Base-by-base conservation (phyloP, 2,888 invertebrate genomes). In the Dicroscelio sp. region DNA sequence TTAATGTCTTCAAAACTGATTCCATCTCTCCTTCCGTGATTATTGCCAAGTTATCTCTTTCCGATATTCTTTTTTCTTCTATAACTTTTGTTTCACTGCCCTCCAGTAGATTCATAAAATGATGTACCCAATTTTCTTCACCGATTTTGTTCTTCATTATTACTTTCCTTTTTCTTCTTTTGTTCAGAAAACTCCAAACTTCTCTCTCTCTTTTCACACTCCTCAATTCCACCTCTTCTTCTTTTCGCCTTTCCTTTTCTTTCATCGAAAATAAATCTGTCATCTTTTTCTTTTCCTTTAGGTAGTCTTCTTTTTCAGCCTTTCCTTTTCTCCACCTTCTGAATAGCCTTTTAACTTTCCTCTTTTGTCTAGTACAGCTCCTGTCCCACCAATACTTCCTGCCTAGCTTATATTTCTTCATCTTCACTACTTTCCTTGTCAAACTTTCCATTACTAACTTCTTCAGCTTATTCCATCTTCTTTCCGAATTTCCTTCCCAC, bases 181-280 rank as follows among this genome's bases (percentile, higher is more conserved):
- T 67, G 67, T 67, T 67, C 2, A 67, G 23, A 30, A 35, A 67
- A 30, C n/a, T 67, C 67, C 35, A 67, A 2, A 67, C 38, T 5
- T 67, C 35, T 67, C 4, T 38, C n/a, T 67, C 67, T 1, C 23
- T 35, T 38, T 67, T 67, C 23, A 67, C n/a, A 38, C 67, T 67
- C 38, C 67, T 33, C n/a, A 67, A n/a, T 30, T 67, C 35, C 35
- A 38, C 67, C 20, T 55, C 55, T 55, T 55, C 55, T 55, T 55
- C 55, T 55, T 55, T n/a, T n/a, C n/a, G 55, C 55, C n/a, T 20
- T 55, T 55, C 20, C 55, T 55, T 10, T n/a, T n/a, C 20, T 5
- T n/a, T 55, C n/a, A n/a, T n/a, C n/a, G n/a, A 6, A 5, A 55
- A 55, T 6, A 20, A 5, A 10, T 55, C 17, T n/a, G 12, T 55